Evolutionary conservation across 2,113 vertebrate genomes (phyloP), one percentile per base, ranked within the genome.

Genomic region (Vulpes ferrilata): DNA sequence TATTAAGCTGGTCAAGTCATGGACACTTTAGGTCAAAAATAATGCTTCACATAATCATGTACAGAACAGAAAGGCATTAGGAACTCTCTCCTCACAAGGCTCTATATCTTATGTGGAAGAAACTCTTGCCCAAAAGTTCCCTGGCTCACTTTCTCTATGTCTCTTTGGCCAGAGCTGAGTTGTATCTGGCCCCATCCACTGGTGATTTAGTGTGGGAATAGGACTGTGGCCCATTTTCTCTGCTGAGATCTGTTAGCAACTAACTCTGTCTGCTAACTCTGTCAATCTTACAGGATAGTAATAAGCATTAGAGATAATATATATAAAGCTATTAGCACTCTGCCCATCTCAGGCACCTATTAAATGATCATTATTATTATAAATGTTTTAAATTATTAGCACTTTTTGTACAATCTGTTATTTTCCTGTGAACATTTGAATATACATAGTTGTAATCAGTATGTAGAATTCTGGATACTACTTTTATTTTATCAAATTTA

Each of bases 401-500:
- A 73, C 13, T 20, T 94, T 96, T 82, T 78, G 60, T 79, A 62
- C 4, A 76, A 73, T 38, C 25, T 84, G 93, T 80, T 48, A 71
- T 60, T 92, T 92, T 55, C 48, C 67, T 78, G 16, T 38, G 51
- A 93, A 38, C 15, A 85, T 81, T 90, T 96, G 82, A 59, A 84
- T 80, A 59, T 35, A 93, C 67, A 57, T 27, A 86, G 43, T 65
- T 93, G 15, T 84, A 57, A 51, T 95, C 35, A 35, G 43, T 78
- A 13, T 43, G 67, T 74, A 57, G 65, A 88, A 51, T 48, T 90
- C 80, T n/a, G 62, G 17, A 35, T 11, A 78, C 19, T 82, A 25
- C 32, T 83, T 94, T 96, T 48, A 84, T 62, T 81, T 91, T 25
- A 67, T 62, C 53, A 17, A 57, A 57, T 90, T 90, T 93, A 64